Evolutionary conservation across 2,113 vertebrate species (phyloP), one percentile per base, ranked within the genome.

Genomic region (Cathartes aura): DNA sequence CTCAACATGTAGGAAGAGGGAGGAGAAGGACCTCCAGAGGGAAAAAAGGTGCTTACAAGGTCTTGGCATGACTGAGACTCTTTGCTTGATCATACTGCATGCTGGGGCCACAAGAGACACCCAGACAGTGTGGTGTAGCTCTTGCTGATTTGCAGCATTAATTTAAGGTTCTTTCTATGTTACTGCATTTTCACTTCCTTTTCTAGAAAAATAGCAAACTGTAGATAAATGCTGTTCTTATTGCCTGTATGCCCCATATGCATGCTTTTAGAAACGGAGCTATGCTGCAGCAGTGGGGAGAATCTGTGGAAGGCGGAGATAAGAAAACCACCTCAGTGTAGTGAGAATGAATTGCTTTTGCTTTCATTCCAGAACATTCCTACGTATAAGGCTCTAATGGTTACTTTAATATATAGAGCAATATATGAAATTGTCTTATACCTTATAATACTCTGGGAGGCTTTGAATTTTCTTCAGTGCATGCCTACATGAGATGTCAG

Each of bases 151-250:
- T 73, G 66, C 67, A 95, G 86, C 55, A 27, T 89, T 89, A 70
- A 87, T 89, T 60, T 89, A 34, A 73, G 40, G 48, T 82, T 55
- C 56, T 85, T 75, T 79, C 86, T 75, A 3, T 38, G 50, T 45
- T 91, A 6, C 71, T 94, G 95, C 29, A 45, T 83, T 95, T 95
- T 92, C 86, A 72, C 58, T 94, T 95, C 92, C 74, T 79, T 88
- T 91, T 96, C 66, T 66, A 83, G 75, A 89, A 59, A 38, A 88
- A 29, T 3, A 94, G 75, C 63, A 52, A 82, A 40, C 48, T 47
- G 56, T 26, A 48, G 86, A 55, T 78, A 66, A 91, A 15, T 1
- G 8, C 45, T 66, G 34, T 26, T 75, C 47, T 19, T 47, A 2
- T 2, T 62, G 76, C 82, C 55, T n/a, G 15, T 8, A 16, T 24